Percentiles rank a stretch among this genome's conserved stretches.
phyloP scores from a whole-genome alignment of 64 coral and sea anemone species.

The Montipora cactus region DNA sequence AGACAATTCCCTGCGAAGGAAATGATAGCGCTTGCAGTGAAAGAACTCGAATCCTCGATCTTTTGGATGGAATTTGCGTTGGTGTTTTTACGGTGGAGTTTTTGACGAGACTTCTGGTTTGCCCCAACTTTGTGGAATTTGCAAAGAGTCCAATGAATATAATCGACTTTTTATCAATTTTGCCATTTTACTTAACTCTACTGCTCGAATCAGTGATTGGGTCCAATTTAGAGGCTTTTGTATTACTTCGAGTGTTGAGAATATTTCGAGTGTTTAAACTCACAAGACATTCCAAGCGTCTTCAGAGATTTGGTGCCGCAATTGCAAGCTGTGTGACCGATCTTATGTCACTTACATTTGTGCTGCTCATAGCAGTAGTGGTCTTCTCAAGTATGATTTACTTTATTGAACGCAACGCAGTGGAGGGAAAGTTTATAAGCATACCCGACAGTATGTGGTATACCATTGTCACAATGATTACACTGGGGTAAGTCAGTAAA shows the following conservation, averaged over 20 bases:
- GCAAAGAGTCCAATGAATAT: constrained; percentile 77
- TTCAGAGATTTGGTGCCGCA: constrained; percentile 86
- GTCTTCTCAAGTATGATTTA: constrained; percentile 93
- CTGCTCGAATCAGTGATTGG: constrained; percentile 71
- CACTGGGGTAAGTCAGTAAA: constrained; percentile 79
- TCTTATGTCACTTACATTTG: constrained; percentile 87
- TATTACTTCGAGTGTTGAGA: constrained; percentile 89
- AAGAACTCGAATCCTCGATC: constrained; percentile 73
- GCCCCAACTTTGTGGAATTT: constrained; percentile 59
- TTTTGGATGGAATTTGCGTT: constrained; percentile 76
- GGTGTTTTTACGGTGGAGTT: constrained; percentile 83
- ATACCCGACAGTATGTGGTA: constrained; percentile 99
- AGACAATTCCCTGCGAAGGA: constrained; percentile 76
- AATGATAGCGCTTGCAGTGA: constrained; percentile 36
- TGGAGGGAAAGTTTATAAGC: constrained; percentile 79
- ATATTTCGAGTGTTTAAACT: constrained; percentile 92
- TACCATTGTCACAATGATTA: constrained; percentile 97
- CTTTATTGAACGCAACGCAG: constrained; percentile 76
- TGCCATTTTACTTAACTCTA: constrained; percentile 77
- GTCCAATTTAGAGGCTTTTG: constrained; percentile 80
- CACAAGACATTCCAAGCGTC: constrained; percentile 83
- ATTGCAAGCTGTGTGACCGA: constrained; percentile 76
- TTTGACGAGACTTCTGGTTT: constrained; percentile 56
- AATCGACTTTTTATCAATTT: constrained; percentile 85
- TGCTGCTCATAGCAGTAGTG: constrained; percentile 74